These are phyloP conservation scores for Netelia fuscicornis DNA, from an alignment of 2,888 invertebrate genomes.

Conservation along the genomic window DNA sequence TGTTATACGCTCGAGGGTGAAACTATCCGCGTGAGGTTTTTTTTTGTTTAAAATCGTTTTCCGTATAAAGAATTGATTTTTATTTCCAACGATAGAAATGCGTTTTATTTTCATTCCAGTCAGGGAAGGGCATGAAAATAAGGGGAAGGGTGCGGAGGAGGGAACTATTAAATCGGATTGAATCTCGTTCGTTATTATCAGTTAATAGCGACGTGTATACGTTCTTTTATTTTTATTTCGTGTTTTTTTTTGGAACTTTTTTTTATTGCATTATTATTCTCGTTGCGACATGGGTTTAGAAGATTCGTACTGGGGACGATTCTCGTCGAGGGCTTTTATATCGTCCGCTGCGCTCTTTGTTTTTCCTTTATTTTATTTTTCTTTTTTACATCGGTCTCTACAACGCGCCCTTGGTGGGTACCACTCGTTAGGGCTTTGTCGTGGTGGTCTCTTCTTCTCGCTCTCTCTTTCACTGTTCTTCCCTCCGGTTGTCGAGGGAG, in stretches of 20 bases:
- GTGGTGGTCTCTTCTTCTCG: slow-evolving; percentile 7
- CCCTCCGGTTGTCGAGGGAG: slow-evolving; percentile 20
- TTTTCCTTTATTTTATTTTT: neutral
- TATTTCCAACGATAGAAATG: slow-evolving; percentile 1
- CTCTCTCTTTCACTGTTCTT: neutral
- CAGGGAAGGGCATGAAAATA: neutral
- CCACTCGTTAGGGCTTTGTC: slow-evolving; percentile 46
- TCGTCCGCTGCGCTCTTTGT: slow-evolving; percentile 5
- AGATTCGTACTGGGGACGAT: neutral
- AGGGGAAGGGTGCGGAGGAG: no score
- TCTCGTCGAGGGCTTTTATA: slow-evolving; percentile 23
- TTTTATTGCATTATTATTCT: no score
- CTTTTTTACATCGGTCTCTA: no score
- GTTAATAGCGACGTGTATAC: neutral
- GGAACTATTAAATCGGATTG: slow-evolving; percentile 4
- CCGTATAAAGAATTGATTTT: slow-evolving; percentile 1
- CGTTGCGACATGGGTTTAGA: neutral
- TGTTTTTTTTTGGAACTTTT: neutral
- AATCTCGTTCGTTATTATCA: neutral
- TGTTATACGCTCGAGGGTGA: no score
- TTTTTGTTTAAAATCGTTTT: no score
- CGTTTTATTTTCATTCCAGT: neutral
- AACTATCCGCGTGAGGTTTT: no score
- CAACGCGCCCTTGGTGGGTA: neutral
- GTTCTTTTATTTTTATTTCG: no score